Percentiles rank a stretch among this genome's conserved stretches.
Conservation (phyloP, 2,113 vertebrate species). For the Malurus cyaneus region DNA sequence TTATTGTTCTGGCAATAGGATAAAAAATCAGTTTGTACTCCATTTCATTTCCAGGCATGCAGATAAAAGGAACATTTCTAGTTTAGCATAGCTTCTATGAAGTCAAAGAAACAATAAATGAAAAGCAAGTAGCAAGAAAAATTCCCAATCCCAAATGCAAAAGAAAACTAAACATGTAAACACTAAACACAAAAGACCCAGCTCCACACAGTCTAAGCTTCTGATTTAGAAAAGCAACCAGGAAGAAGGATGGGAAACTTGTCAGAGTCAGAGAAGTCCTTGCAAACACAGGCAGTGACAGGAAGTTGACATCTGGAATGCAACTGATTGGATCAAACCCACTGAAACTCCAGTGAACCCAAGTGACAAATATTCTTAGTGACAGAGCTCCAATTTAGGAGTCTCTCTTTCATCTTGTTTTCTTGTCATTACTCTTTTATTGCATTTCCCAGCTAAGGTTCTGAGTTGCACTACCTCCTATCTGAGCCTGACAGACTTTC, state of each 20-base stretch:
- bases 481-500: not conserved
- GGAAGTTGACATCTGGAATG: slow-evolving; percentile 17
- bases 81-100: not conserved
- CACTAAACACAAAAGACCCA: not conserved
- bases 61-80: slow-evolving; percentile 1
- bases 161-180: not conserved
- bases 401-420: slow-evolving; percentile 1
- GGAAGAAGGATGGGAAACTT: slow-evolving; percentile 16
- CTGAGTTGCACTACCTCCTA: not conserved
- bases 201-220: not conserved
- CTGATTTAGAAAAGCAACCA: slow-evolving; percentile 9
- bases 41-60: slow-evolving; percentile 17
- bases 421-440: not conserved
- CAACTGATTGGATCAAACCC: slow-evolving; percentile 18
- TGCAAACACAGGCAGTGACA: not conserved
- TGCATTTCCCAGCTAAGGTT: not conserved
- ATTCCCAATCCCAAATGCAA: not conserved
- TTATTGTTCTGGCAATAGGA: slow-evolving; percentile 15
- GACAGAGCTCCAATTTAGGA: slow-evolving; percentile 28
- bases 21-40: not conserved
- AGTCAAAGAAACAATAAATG: not conserved
- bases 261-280: not conserved
- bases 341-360: slow-evolving; percentile 1
- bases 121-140: slow-evolving; percentile 5
- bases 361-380: slow-evolving; percentile 20